phyloP scores from a whole-genome alignment of 2,113 vertebrate genomes.

The Hiodon tergisus region DNA sequence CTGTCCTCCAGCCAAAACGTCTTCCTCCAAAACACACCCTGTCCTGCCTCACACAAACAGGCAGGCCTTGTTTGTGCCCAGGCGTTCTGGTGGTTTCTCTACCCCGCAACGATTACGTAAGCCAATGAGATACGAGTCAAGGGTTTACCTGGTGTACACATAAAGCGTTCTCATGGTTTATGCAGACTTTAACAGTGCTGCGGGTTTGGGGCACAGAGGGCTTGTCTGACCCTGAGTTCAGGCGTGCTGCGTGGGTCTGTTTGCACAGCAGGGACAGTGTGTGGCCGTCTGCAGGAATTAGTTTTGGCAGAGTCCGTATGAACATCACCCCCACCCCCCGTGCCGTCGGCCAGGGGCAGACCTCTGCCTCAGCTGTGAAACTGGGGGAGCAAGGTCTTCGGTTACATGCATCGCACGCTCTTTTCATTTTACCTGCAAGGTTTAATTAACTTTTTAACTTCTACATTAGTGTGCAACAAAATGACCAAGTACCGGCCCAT shows the following conservation, averaged over 20 bases:
- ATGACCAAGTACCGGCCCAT: conserved; percentile 79
- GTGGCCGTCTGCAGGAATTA: conserved; percentile 43
- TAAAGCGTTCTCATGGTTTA: conserved; percentile 6
- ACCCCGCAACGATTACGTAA: conserved; percentile 16
- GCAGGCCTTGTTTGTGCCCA: conserved; percentile 36
- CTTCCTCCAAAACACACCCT: conserved; percentile 36
- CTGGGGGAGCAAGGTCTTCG: too few relatives aligned
- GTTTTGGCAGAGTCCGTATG: conserved; percentile 33
- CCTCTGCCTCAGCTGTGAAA: too few relatives aligned
- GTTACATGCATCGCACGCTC: too few relatives aligned
- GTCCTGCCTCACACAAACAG: conserved; percentile 34
- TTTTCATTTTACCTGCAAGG: too few relatives aligned
- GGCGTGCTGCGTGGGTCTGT: conserved; percentile 40
- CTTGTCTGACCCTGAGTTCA: conserved; percentile 10
- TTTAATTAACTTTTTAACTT: neutral
- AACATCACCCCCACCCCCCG: too few relatives aligned
- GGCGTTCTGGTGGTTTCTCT: conserved; percentile 30
- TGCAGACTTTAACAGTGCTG: too few relatives aligned
- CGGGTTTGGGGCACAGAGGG: too few relatives aligned
- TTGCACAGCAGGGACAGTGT: conserved; percentile 50
- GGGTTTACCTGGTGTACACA: neutral
- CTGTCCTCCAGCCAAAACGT: conserved; percentile 30
- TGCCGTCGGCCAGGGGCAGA: too few relatives aligned
- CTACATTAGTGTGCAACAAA: conserved; percentile 79
- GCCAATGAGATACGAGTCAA: neutral